Evolutionary conservation across 2,888 invertebrate species (phyloP).

Genomic region (Neoascia interrupta): DNA sequence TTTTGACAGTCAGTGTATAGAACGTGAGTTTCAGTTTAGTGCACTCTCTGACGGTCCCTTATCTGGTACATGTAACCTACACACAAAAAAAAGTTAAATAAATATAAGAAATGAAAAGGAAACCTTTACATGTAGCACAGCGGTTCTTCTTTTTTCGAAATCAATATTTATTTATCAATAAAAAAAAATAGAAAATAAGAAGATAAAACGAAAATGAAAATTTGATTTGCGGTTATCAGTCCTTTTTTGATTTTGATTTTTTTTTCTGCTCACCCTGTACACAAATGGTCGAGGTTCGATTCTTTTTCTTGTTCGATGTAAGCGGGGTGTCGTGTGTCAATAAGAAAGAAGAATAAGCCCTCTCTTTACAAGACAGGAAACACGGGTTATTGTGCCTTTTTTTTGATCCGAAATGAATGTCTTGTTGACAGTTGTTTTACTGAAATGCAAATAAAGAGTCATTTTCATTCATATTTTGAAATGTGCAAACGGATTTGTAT

Average conservation of each 20-base stretch:
- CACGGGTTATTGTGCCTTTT: background rate
- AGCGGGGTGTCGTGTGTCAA: background rate
- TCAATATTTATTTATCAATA: constrained; percentile 36
- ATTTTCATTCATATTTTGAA: too few relatives aligned
- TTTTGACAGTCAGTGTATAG: background rate
- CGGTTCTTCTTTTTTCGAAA: too few relatives aligned
- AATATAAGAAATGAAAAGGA: constrained; percentile 24
- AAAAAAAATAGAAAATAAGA: background rate
- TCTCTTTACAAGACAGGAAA: background rate
- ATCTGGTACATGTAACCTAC: background rate
- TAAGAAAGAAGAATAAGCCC: background rate
- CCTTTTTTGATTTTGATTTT: constrained; percentile 7
- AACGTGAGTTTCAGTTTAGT: constrained; percentile 58
- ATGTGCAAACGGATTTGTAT: too few relatives aligned
- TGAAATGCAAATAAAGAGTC: too few relatives aligned
- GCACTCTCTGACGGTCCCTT: constrained; percentile 28
- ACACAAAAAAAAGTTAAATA: background rate
- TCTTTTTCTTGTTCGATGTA: background rate
- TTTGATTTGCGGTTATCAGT: constrained; percentile 41
- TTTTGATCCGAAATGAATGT: too few relatives aligned
- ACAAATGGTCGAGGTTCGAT: background rate
- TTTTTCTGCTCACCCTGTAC: too few relatives aligned
- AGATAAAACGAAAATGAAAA: constrained; percentile 23
- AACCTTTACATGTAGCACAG: too few relatives aligned
- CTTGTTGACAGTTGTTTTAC: too few relatives aligned